Conservation (phyloP, 2,888 invertebrate species). For the Ferrisia virgata region DNA sequence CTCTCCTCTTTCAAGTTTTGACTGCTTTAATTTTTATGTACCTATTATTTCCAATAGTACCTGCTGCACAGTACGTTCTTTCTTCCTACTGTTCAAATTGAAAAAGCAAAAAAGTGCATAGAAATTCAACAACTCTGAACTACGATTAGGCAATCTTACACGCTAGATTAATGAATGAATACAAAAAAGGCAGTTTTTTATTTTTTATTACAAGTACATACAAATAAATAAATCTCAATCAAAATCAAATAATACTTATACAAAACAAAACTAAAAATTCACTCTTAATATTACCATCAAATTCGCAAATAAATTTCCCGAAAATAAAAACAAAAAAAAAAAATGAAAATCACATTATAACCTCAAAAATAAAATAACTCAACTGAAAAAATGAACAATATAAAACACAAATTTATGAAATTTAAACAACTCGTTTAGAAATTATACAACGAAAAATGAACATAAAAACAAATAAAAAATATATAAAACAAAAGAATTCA, state of each 20-base stretch:
- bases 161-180: too few species aligned
- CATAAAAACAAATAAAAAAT: not conserved
- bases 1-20: too few species aligned
- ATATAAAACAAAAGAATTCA: not conserved
- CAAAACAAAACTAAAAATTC: not conserved
- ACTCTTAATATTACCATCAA: not conserved
- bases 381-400: not conserved
- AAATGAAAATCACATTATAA: not conserved
- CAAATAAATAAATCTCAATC: too few species aligned
- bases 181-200: too few species aligned
- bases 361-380: not conserved
- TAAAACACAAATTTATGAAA: not conserved
- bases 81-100: too few species aligned
- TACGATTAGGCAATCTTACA: too few species aligned
- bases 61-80: too few species aligned
- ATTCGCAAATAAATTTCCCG: not conserved
- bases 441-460: not conserved
- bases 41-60: too few species aligned
- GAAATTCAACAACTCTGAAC: too few species aligned
- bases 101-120: too few species aligned
- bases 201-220: too few species aligned
- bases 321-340: not conserved
- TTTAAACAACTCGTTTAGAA: not conserved
- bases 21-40: too few species aligned
- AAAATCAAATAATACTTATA: not conserved